Base-by-base conservation (phyloP, 2,797 vertebrate species). In the Craterocephalus amniculus region DNA sequence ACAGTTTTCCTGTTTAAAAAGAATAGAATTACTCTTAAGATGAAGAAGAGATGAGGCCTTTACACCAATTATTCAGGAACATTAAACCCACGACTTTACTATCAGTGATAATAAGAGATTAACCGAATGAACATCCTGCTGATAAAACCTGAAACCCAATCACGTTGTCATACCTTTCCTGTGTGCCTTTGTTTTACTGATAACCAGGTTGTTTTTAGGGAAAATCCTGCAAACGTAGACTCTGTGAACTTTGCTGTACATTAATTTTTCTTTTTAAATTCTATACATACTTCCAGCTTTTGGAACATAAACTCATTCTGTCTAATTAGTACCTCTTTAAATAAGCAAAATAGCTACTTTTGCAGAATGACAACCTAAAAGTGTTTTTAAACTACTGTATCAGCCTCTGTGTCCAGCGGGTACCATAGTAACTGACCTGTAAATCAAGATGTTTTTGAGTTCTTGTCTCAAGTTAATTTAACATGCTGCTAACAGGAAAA, bases 371-470 rank as follows among this genome's bases (percentile, higher is more conserved):
- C 26, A 54, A n/a, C 29, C 20, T 58, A 57, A 68, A 57, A 26
- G 3, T 16, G 10, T 26, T 57, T 77, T 70, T 65, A 62, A 22
- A 58, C 22, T 67, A 36, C 35, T 67, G 58, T 63, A 11, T 9
- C 61, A 52, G 64, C 22, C 26, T 40, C 26, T 62, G 79, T 83
- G 81, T 87, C 69, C 79, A 76, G 43, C 7, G 4, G 81, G 64
- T 14, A 13, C 45, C 58, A n/a, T 58, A 40, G 60, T 51, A 2
- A 38, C 7, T 35, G 29, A 6, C 54, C n/a, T 58, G 34, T 40
- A 5, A 29, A 11, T 67, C 4, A 1, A 12, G 32, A 31, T 40
- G 27, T 22, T 32, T 3, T 32, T 2, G 2, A 8, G 26, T 5
- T 26, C 43, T 43, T 67, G 13, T 60, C 18, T 35, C 4, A 45